Base-by-base conservation (phyloP, 2,888 invertebrate genomes). In the Athrips mouffetella region DNA sequence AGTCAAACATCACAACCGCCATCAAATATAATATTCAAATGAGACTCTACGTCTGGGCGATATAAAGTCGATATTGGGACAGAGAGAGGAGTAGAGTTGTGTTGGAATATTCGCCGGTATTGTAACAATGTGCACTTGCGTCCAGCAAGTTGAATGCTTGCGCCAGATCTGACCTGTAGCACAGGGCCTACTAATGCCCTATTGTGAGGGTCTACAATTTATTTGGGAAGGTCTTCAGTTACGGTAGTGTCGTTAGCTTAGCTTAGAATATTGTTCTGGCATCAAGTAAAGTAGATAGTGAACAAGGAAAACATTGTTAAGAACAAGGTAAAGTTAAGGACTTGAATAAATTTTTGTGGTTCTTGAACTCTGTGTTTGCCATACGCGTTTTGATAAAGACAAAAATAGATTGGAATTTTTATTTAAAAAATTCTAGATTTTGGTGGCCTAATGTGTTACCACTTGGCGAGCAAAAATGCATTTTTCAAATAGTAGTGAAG, bases 91-190 rank as follows among this genome's bases (percentile, higher is more conserved):
- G 35, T 10, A 0, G 3, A 7, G 18, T 27, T 5, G 1, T 0
- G 54, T 48, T 50, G 27, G 61, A 66, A 48, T 50, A 29, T 10
- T 25, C 47, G 7, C 29, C 35, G 41, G 30, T 31, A 49, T 57
- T 44, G 65, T 76, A 83, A 85, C 85, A 84, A 85, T 85, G 76
- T 75, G 68, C 80, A 80, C 80, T 82, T 78, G 80, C 69, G 80
- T 77, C 73, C 80, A 78, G 74, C 67, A 61, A 70, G 69, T 68
- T 65, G 72, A 80, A 80, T 73, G 75, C 74, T 79, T 80, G 79
- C 75, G 81, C 77, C 74, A 81, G 82, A 77, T 80, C 66, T 68
- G 67, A 76, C 69, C 70, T 73, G 71, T 69, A 56, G 69, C 62
- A 74, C 73, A 72, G 71, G 69, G 45, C 63, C 65, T 60, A 56